These are phyloP conservation scores for Cranoglanis bouderius DNA, from an alignment of 2,113 vertebrate genomes.

Conservation along the genomic window DNA sequence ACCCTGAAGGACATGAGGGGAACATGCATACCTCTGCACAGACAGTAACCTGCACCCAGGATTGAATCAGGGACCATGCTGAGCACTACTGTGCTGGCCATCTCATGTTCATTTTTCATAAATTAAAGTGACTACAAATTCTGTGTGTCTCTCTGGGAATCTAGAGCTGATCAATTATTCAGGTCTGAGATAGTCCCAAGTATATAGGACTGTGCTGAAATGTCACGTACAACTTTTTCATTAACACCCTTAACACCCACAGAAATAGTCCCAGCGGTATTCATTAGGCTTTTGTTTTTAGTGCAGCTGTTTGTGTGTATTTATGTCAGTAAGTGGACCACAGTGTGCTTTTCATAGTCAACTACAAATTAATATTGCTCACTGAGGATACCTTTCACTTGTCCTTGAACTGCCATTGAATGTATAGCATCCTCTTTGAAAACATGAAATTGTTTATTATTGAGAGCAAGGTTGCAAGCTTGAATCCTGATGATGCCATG, in stretches of 20 bases:
- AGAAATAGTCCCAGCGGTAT: constrained; percentile 6
- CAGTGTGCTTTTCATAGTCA: not conserved
- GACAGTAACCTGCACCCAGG: too few relatives aligned
- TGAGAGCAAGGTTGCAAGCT: not conserved
- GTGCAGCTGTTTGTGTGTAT: not conserved
- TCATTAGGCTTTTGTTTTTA: constrained; percentile 13
- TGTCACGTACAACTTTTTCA: not conserved
- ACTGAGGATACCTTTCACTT: not conserved
- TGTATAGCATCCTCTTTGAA: not conserved
- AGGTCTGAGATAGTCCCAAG: not conserved
- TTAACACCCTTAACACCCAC: not conserved
- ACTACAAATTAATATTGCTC: constrained; percentile 17
- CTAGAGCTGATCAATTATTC: not conserved
- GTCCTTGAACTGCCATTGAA: not conserved
- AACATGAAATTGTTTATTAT: constrained; percentile 8
- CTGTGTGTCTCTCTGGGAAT: not conserved
- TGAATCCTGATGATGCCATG: not conserved
- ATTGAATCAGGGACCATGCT: not conserved
- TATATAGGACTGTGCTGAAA: not conserved
- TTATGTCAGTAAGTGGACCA: constrained; percentile 1
- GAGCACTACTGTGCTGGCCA: not conserved
- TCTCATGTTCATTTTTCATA: not conserved
- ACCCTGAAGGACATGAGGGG: not conserved
- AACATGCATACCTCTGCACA: not conserved
- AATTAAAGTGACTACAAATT: constrained; percentile 1